A percentile compares a stretch with the other conserved stretches of the same genome.
phyloP scores from a whole-genome alignment of 2,797 vertebrate genomes.

The Coreius guichenoti region DNA sequence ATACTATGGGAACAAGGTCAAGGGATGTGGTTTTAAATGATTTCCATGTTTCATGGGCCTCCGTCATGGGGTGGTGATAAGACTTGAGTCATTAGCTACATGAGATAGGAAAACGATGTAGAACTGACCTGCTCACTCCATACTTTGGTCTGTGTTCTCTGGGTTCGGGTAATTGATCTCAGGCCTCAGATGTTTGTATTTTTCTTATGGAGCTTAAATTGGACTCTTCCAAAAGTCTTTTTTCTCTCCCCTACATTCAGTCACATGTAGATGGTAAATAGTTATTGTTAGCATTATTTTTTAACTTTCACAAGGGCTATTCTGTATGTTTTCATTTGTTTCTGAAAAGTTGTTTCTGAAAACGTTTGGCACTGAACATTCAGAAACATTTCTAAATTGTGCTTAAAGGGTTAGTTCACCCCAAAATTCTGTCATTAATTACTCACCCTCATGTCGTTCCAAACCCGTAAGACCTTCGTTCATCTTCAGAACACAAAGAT shows the following conservation, averaged over 20 bases:
- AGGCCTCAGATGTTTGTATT: constrained; percentile 18
- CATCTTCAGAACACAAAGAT: too few species aligned
- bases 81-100: constrained; percentile 48
- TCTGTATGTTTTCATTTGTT: neutral
- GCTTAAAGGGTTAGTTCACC: neutral
- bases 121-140: neutral
- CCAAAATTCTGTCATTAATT: too few species aligned
- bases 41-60: constrained; percentile 23
- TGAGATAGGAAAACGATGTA: constrained; percentile 35
- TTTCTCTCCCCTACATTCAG: neutral
- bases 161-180: constrained; percentile 21
- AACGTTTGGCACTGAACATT: neutral
- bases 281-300: neutral
- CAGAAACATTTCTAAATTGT: neutral
- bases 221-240: neutral
- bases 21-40: constrained; percentile 30
- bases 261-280: neutral
- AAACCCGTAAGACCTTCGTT: too few species aligned
- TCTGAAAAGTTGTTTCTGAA: neutral
- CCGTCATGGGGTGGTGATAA: constrained; percentile 32
- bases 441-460: too few species aligned
- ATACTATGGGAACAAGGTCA: constrained; percentile 35
- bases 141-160: constrained; percentile 37
- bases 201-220: neutral
- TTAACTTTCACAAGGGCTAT: too few species aligned